A percentile compares a stretch with the other conserved stretches of the same genome.
Evolutionary conservation across 2,888 invertebrate genomes (phyloP).

Genomic region (Argynnis bischoffii): DNA sequence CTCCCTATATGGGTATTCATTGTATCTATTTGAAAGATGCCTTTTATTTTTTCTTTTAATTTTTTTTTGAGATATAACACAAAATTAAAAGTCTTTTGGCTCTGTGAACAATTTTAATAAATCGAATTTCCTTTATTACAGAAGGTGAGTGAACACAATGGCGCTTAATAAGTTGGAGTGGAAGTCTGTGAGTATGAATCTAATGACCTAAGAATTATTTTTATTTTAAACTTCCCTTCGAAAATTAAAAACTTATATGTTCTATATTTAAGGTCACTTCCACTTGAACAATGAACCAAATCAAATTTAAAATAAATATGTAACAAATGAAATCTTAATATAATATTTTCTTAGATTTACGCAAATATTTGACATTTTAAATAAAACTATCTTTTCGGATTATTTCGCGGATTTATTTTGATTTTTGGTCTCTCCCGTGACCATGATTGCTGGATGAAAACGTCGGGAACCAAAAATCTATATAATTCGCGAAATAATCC

Average conservation of each 20-base stretch:
- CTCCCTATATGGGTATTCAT: slow-evolving; percentile 51
- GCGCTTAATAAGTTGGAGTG: slow-evolving; percentile 37
- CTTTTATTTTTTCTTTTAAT: slow-evolving; percentile 58
- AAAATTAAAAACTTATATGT: too few species aligned
- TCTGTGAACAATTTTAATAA: slow-evolving; percentile 54
- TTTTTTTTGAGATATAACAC: slow-evolving; percentile 40
- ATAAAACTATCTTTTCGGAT: too few species aligned
- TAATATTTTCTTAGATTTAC: too few species aligned
- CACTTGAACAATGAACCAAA: background rate
- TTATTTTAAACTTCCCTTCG: too few species aligned
- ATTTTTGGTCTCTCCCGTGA: too few species aligned
- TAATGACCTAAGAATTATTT: too few species aligned
- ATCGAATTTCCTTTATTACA: slow-evolving; percentile 66
- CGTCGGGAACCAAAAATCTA: too few species aligned
- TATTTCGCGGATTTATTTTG: too few species aligned
- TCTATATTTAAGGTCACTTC: too few species aligned
- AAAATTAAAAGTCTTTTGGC: slow-evolving; percentile 41
- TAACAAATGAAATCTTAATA: background rate
- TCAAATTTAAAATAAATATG: background rate
- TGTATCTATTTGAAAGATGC: slow-evolving; percentile 49
- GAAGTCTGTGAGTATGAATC: slow-evolving; percentile 34
- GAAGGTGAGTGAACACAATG: slow-evolving; percentile 70
- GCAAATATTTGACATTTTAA: too few species aligned
- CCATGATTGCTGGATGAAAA: too few species aligned
- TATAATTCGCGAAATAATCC: too few species aligned